Conservation (phyloP, 2,888 invertebrate genomes). For the Drosophila melanosoma region DNA sequence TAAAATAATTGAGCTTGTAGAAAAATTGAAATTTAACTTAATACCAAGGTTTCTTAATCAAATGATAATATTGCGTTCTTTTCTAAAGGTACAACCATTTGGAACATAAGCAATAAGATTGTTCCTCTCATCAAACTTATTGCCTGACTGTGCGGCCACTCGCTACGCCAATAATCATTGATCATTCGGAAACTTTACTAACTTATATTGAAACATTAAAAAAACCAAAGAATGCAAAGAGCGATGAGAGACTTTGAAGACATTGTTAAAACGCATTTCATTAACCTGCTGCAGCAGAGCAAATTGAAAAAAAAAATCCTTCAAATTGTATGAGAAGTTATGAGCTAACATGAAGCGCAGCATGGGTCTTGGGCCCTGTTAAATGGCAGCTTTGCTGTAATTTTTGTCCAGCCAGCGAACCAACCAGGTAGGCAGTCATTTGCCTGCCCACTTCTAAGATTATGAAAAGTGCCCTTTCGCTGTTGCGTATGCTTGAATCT, state of each 20-base stretch:
- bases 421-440: slow-evolving; percentile 13
- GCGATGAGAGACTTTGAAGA: slow-evolving; percentile 57
- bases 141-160: slow-evolving; percentile 63
- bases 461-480: slow-evolving; percentile 72
- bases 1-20: not conserved
- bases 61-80: slow-evolving; percentile 9
- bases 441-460: slow-evolving; percentile 67
- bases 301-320: not conserved
- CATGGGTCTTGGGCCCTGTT: slow-evolving; percentile 39
- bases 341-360: slow-evolving; percentile 73
- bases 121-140: slow-evolving; percentile 42
- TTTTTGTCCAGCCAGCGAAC: slow-evolving; percentile 47
- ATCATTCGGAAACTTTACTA: slow-evolving; percentile 62
- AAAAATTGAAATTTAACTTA: not conserved
- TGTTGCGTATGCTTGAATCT: slow-evolving; percentile 68
- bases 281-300: slow-evolving; percentile 70
- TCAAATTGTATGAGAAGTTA: slow-evolving; percentile 56
- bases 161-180: slow-evolving; percentile 77
- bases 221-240: slow-evolving; percentile 16
- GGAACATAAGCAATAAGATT: slow-evolving; percentile 46
- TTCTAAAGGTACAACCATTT: slow-evolving; percentile 27
- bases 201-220: slow-evolving; percentile 75
- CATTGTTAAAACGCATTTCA: slow-evolving; percentile 81
- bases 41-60: not conserved
- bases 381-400: slow-evolving; percentile 44